These are phyloP conservation scores for Halcyon badia DNA, from an alignment of 2,797 vertebrate species.

Conservation along the genomic window DNA sequence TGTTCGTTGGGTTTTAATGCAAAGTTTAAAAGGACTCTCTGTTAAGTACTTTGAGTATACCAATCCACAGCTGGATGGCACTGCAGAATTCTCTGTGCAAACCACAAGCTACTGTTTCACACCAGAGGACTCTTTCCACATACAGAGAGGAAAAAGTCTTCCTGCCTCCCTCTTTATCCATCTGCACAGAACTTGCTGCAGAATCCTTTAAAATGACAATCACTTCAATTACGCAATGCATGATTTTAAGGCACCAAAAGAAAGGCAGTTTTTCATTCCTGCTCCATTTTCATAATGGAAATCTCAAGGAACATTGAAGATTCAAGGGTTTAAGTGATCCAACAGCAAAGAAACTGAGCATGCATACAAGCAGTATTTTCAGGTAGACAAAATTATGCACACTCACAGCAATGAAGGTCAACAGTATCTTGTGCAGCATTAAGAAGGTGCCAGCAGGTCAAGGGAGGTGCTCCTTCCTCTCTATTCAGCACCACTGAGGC, in stretches of 20 bases:
- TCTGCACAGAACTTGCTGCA: background rate
- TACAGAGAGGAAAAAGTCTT: background rate
- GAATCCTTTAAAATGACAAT: background rate
- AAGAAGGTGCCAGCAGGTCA: background rate
- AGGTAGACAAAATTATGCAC: background rate
- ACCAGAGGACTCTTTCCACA: background rate
- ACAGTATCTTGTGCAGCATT: background rate
- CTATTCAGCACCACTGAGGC: background rate
- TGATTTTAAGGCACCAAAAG: background rate
- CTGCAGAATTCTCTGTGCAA: background rate
- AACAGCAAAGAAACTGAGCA: background rate
- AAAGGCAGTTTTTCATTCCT: background rate
- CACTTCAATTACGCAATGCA: background rate
- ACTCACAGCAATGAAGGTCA: background rate
- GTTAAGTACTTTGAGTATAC: background rate
- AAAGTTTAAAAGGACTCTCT: background rate
- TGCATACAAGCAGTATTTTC: background rate
- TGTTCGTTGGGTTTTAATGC: background rate
- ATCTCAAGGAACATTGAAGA: background rate
- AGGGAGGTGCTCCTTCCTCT: background rate
- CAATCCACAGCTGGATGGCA: background rate
- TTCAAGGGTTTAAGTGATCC: background rate
- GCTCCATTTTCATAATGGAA: background rate
- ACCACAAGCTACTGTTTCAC: background rate
- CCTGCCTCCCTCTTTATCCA: background rate